Conservation (phyloP, 2,888 invertebrate genomes). For the Pteria penguin region DNA sequence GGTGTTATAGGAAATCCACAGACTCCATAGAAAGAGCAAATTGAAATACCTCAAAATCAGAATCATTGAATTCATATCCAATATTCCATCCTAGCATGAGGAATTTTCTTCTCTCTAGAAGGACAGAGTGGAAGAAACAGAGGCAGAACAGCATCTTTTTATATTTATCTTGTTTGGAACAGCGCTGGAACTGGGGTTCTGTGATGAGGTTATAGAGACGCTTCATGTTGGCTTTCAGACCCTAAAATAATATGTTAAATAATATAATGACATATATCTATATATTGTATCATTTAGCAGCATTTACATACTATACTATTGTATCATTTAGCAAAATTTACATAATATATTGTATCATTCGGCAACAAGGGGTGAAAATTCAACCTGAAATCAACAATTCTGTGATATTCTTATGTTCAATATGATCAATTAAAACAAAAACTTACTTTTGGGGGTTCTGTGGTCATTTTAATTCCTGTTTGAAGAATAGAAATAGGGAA, state of each 20-base stretch:
- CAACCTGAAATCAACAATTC: too few species aligned
- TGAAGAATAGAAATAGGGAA: slow-evolving; percentile 93
- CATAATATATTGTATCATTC: too few species aligned
- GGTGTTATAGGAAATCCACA: too few species aligned
- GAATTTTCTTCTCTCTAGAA: slow-evolving; percentile 92
- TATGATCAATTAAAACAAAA: too few species aligned
- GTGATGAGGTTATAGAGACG: slow-evolving; percentile 89
- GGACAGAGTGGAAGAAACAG: slow-evolving; percentile 92
- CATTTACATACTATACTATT: too few species aligned
- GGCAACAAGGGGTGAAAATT: too few species aligned
- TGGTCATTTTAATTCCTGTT: slow-evolving; percentile 94
- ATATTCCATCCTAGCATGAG: slow-evolving; percentile 94
- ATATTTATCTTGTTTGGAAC: slow-evolving; percentile 87
- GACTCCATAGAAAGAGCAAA: too few species aligned
- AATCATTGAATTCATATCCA: slow-evolving; percentile 93
- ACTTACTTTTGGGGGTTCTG: slow-evolving; percentile 92
- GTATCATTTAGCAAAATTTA: too few species aligned
- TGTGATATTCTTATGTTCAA: too few species aligned
- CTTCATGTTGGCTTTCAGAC: slow-evolving; percentile 92
- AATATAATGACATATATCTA: too few species aligned
- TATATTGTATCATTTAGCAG: too few species aligned
- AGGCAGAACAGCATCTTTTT: slow-evolving; percentile 87
- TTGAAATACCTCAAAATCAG: slow-evolving; percentile 92
- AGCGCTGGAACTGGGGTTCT: slow-evolving; percentile 87
- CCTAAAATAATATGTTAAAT: too few species aligned